A percentile compares a stretch with the other conserved stretches of the same genome.
phyloP scores from a whole-genome alignment of 2,113 vertebrate genomes.

The Callithrix jacchus region DNA sequence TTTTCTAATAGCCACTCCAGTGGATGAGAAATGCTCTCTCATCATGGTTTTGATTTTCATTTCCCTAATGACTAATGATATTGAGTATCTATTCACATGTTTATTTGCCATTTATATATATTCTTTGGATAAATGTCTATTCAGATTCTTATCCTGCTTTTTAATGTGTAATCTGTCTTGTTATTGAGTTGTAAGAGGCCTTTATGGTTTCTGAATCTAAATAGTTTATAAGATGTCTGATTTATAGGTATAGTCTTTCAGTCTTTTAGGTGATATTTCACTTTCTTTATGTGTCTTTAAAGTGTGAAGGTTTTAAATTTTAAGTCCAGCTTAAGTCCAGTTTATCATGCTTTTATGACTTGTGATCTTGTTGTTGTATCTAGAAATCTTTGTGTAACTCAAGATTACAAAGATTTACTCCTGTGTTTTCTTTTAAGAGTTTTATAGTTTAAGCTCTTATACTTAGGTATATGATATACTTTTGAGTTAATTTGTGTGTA shows the following conservation, averaged over 20 bases:
- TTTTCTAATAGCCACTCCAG: background rate
- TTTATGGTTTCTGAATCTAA: conserved; percentile 17
- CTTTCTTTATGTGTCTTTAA: background rate
- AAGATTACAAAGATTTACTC: background rate
- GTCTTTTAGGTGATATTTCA: background rate
- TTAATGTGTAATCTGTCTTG: background rate
- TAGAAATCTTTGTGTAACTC: background rate
- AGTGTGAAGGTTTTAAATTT: background rate
- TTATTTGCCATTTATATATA: background rate
- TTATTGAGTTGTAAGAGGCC: background rate
- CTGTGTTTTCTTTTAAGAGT: background rate
- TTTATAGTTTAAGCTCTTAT: conserved; percentile 5
- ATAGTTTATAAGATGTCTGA: conserved; percentile 21
- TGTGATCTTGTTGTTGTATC: background rate
- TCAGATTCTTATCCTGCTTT: background rate
- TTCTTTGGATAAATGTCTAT: background rate
- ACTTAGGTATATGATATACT: background rate
- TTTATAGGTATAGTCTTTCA: background rate
- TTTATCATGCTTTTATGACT: background rate
- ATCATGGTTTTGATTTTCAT: conserved; percentile 20
- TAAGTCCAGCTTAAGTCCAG: background rate
- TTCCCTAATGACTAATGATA: background rate
- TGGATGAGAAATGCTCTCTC: background rate
- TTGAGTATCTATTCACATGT: background rate
- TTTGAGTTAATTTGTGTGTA: conserved; percentile 25